Percentiles rank a stretch among this genome's conserved stretches.
phyloP scores from a whole-genome alignment of 2,888 invertebrate species.

The Tuta absoluta region DNA sequence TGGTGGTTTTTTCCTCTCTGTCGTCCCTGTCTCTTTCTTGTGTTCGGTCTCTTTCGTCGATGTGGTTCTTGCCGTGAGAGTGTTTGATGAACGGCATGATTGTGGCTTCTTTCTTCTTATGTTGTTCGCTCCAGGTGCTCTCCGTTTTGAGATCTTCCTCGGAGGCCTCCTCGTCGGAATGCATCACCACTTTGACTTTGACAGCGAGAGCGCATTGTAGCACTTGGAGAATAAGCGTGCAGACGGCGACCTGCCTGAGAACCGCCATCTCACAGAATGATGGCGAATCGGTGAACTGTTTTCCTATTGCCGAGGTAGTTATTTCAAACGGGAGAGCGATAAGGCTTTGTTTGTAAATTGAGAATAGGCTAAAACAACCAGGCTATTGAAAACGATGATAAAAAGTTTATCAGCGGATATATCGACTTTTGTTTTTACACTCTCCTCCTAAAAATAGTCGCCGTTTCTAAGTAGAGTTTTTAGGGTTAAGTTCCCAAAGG shows the following conservation, averaged over 20 bases:
- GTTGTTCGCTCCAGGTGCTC: constrained; percentile 42
- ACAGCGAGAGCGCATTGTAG: constrained; percentile 53
- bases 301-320: constrained; percentile 40
- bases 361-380: constrained; percentile 38
- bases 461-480: no score
- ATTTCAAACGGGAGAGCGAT: constrained; percentile 46
- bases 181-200: constrained; percentile 72
- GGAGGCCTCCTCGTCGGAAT: constrained; percentile 68
- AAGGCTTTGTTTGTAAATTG: constrained; percentile 65
- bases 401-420: constrained; percentile 19
- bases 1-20: constrained; percentile 55
- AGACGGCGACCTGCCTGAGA: constrained; percentile 42
- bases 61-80: constrained; percentile 39
- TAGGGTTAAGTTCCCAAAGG: no score
- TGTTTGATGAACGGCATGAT: constrained; percentile 60
- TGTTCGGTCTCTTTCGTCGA: constrained; percentile 49
- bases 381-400: not conserved
- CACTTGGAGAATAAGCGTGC: constrained; percentile 43
- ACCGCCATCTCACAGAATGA: constrained; percentile 47
- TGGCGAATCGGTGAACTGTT: constrained; percentile 10
- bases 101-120: constrained; percentile 48
- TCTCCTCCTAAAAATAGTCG: not conserved
- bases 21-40: constrained; percentile 52
- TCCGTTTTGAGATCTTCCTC: constrained; percentile 58
- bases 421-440: not conserved